A percentile compares a stretch with the other conserved stretches of the same genome.
These are phyloP conservation scores for Amphipoea lucens DNA, from an alignment of 2,888 invertebrate species.

Conservation along the genomic window DNA sequence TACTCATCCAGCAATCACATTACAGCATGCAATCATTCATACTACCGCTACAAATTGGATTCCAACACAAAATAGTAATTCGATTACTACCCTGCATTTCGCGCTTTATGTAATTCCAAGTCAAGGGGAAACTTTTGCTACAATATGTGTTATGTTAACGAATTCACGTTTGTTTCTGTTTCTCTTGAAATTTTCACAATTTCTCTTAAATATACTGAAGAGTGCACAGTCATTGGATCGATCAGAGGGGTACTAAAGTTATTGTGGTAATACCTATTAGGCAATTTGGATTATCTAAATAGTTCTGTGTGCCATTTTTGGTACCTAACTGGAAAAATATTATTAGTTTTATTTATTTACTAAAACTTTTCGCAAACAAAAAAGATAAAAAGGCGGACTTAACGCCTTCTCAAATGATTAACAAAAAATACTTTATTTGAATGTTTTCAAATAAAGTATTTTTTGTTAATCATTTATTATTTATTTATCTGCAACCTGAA, in stretches of 20 bases:
- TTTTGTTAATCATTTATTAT: too few species aligned
- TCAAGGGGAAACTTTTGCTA: constrained; percentile 65
- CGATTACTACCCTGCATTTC: constrained; percentile 61
- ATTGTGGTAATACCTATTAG: not conserved
- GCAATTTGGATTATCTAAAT: not conserved
- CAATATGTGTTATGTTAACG: constrained; percentile 68
- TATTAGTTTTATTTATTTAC: not conserved
- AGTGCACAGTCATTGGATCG: constrained; percentile 22
- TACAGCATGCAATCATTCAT: constrained; percentile 57
- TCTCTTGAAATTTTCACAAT: constrained; percentile 45
- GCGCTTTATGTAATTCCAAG: constrained; percentile 57
- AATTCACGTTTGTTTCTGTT: constrained; percentile 54
- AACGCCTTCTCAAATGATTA: too few species aligned
- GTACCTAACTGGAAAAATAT: not conserved
- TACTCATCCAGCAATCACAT: constrained; percentile 47
- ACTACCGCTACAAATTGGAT: constrained; percentile 57
- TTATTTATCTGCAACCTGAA: not conserved
- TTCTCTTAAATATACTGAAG: constrained; percentile 27
- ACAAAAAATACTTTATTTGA: not conserved
- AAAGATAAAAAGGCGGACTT: too few species aligned
- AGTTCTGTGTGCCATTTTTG: not conserved
- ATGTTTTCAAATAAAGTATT: too few species aligned
- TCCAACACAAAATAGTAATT: constrained; percentile 62
- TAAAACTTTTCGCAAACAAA: too few species aligned
- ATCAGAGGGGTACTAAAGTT: not conserved